Base-by-base conservation (phyloP, 2,888 invertebrate genomes). In the Melanotus villosus region DNA sequence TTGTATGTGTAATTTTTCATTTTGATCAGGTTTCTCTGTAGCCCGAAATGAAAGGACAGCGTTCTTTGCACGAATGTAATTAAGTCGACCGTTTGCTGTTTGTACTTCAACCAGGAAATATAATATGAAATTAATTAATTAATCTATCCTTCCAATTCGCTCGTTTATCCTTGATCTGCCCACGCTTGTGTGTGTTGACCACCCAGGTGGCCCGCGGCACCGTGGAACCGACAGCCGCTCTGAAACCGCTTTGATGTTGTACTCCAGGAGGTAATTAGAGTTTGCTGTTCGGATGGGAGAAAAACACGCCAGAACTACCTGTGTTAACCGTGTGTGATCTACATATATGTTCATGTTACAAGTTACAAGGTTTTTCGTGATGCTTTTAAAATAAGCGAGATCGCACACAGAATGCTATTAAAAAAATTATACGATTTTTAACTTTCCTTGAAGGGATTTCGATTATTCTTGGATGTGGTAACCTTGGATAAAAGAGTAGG, bases 181-280 rank as follows among this genome's bases (percentile, higher is more conserved):
- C 67, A 73, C 68, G 70, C 72, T 65, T 65, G 68, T 69, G 71
- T 66, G 72, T 69, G n/a, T n/a, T 76, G 76, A 74, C 75, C 75
- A 75, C 70, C 71, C 72, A 68, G 68, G 68, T 70, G 57, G 73
- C 76, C 74, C 32, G 57, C 63, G 72, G 74, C 74, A 63, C 62
- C 70, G 70, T 78, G 76, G 73, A 73, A 76, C 76, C 71, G 76
- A 76, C 76, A 76, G 74, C 73, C 73, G 74, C 68, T 74, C 71
- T 66, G 73, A 75, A 76, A 78, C 75, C 76, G 76, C 79, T 79
- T 79, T 79, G 79, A 79, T 79, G 78, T 79, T 72, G 63, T 74
- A 73, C 75, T 77, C 72, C 76, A 77, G 75, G 78, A 77, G 78
- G 75, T 78, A 79, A 79, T 79, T 79, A 78, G 75, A 75, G 72